Base-by-base conservation (phyloP, 2,888 invertebrate genomes). In the Diaprepes abbreviatus region DNA sequence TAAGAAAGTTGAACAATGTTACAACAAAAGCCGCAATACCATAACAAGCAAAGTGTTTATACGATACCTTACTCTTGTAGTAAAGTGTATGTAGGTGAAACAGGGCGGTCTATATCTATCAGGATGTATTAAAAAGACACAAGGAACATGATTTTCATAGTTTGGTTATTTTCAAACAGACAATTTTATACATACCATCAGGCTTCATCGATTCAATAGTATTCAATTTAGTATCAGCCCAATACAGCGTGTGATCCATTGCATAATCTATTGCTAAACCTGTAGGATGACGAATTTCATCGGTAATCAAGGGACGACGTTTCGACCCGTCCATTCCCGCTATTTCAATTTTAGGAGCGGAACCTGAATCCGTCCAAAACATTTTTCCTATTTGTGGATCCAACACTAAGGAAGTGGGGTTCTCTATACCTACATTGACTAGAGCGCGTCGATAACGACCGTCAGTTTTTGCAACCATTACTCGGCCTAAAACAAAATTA, bases 261-360 rank as follows among this genome's bases (percentile, higher is more conserved):
- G 92, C 89, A 79, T 92, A 93, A 81, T 99, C 99, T 52, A 99
- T 91, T 0, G 96, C 89, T 7, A 99, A 83, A 0, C 97, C 96
- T 0, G 95, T 90, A 0, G 98, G 98, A 79, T 93, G 93, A 19
- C 94, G 88, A 21, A 98, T 89, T 64, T 77, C 89, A 70, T 94
- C 94, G 0, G 92, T 90, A 5, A 97, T 91, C 1, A 99, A 83
- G 0, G 93, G 90, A 60, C 92, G 87, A 1, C 97, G 88, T 81
- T 95, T 93, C 0, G 92, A 93, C 0, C 98, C 98, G 80, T 97
- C 98, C 96, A 98, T 95, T 96, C 97, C 98, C 1, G 96, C 90
- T 2, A 92, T 90, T 83, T 98, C 98, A 71, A 99, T 96, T 84
- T 97, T 98, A 0, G 96, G 95, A 2, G 91, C 91, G 0, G 92